Conservation (phyloP, 2,888 invertebrate genomes). For the Ernsta delagoae region DNA sequence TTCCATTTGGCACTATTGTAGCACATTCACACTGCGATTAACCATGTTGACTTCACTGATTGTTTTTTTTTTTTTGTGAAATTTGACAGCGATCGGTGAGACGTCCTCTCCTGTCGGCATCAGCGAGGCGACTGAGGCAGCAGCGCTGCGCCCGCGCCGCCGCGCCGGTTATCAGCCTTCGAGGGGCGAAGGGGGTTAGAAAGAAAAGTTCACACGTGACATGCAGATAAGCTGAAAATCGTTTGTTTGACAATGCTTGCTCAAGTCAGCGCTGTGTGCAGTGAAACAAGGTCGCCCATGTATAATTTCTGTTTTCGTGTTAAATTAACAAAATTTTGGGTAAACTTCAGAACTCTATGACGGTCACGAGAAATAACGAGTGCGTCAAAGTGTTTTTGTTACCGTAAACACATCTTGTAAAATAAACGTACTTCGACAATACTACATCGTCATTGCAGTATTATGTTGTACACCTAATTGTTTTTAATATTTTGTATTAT, state of each 20-base stretch:
- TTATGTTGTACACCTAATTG: neutral
- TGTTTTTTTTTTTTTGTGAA: slow-evolving; percentile 35
- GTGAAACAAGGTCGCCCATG: slow-evolving; percentile 29
- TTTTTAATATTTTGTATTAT: neutral
- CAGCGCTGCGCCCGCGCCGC: too few species aligned
- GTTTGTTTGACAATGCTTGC: slow-evolving; percentile 46
- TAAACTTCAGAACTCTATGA: neutral
- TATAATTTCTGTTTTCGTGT: slow-evolving; percentile 14
- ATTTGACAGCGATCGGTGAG: slow-evolving; percentile 42
- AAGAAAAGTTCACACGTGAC: slow-evolving; percentile 79
- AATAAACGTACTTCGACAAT: neutral
- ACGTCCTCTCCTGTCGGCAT: too few species aligned
- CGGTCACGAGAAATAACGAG: neutral
- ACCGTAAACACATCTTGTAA: too few species aligned
- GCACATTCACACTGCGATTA: slow-evolving; percentile 39
- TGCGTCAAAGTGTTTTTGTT: neutral
- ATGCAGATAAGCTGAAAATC: slow-evolving; percentile 62
- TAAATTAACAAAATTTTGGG: neutral
- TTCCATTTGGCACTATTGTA: slow-evolving; percentile 50
- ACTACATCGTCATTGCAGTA: neutral
- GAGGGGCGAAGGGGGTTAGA: slow-evolving; percentile 63
- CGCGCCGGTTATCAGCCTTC: slow-evolving; percentile 59
- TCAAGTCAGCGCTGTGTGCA: neutral
- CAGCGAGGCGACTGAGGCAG: too few species aligned
- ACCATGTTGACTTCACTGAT: slow-evolving; percentile 43